These are phyloP conservation scores for Sciaenops ocellatus DNA, from an alignment of 2,797 vertebrate species.

Conservation along the genomic window DNA sequence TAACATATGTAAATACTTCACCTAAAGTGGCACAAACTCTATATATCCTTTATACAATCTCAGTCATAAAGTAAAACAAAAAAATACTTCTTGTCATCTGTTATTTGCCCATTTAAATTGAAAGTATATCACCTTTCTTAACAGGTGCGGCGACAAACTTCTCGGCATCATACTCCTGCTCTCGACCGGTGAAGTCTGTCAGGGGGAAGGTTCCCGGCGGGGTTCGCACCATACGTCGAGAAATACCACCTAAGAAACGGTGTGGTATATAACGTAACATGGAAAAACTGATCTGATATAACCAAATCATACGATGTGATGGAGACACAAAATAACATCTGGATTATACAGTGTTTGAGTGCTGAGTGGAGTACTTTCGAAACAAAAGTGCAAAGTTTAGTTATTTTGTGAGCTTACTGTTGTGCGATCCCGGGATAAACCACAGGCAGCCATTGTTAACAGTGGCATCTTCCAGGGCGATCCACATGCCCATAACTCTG, in stretches of 20 bases:
- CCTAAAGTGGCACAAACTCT: too few relatives aligned
- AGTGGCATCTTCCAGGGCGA: constrained; percentile 92
- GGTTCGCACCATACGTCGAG: constrained; percentile 90
- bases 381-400: not conserved
- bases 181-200: constrained; percentile 89
- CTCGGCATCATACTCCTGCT: constrained; percentile 79
- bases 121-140: constrained; percentile 88
- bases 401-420: constrained; percentile 75
- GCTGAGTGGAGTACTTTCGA: not conserved
- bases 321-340: not conserved
- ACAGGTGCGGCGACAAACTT: constrained; percentile 89
- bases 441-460: constrained; percentile 93
- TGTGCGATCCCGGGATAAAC: constrained; percentile 96
- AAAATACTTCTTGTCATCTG: too few relatives aligned
- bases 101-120: not conserved
- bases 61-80: too few relatives aligned
- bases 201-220: constrained; percentile 81
- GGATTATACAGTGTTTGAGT: not conserved
- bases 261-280: not conserved
- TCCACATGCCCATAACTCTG: constrained; percentile 91
- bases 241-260: constrained; percentile 86
- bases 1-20: too few relatives aligned
- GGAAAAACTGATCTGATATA: not conserved
- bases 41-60: too few relatives aligned
- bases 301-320: not conserved